phyloP scores from a whole-genome alignment of 2,797 vertebrate genomes.

The Podargus strigoides region DNA sequence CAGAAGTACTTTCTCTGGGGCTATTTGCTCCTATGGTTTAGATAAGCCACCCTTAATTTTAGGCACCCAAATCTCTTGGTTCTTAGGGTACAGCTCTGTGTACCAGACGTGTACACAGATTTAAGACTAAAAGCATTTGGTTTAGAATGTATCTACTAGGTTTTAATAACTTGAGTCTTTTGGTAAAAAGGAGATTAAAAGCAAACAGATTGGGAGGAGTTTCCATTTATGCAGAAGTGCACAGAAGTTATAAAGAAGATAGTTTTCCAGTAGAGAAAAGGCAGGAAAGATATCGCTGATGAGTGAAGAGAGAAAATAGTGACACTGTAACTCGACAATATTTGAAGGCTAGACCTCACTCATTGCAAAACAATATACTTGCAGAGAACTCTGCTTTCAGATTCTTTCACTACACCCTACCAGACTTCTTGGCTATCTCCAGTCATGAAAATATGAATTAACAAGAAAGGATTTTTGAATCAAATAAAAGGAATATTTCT shows the following conservation, averaged over 20 bases:
- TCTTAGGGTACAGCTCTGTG: neutral
- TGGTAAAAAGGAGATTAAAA: neutral
- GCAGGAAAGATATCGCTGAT: neutral
- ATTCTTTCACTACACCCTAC: neutral
- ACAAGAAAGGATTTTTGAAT: neutral
- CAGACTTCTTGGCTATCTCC: neutral
- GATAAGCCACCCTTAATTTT: neutral
- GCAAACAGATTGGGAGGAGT: neutral
- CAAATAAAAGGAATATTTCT: neutral
- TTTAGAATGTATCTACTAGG: neutral
- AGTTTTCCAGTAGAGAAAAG: neutral
- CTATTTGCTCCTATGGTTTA: neutral
- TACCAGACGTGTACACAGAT: neutral
- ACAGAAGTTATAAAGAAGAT: neutral
- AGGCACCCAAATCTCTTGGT: neutral
- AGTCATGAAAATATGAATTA: neutral
- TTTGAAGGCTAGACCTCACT: neutral
- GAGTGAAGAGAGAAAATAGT: neutral
- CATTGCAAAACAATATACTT: neutral
- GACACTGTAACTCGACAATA: rapidly evolving
- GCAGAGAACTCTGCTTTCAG: neutral
- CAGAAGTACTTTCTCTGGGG: neutral
- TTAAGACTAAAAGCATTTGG: neutral
- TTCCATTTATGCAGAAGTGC: neutral
- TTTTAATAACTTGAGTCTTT: neutral